Evolutionary conservation across 2,797 vertebrate species (phyloP).

Genomic region (Sebastes dallii): DNA sequence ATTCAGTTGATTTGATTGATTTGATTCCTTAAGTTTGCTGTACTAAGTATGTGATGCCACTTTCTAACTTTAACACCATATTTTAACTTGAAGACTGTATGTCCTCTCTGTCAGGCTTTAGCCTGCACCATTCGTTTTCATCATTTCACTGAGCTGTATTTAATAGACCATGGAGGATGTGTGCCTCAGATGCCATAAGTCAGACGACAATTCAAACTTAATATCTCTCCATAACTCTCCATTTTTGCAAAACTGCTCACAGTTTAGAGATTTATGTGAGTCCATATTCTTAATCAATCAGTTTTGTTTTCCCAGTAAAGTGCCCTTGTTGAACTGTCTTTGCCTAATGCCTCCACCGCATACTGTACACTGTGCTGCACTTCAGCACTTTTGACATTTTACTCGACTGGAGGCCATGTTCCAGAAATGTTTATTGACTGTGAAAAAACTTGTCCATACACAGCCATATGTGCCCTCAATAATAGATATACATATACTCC

Average conservation of each 20-base stretch:
- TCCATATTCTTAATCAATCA: conserved; percentile 42
- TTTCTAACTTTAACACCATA: conserved; percentile 22
- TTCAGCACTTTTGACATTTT: conserved; percentile 2
- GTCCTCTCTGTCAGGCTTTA: conserved; percentile 54
- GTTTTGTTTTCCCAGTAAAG: conserved; percentile 40
- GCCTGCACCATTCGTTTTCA: conserved; percentile 60
- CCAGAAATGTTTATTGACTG: conserved; percentile 27
- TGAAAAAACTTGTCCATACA: neutral
- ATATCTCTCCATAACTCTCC: conserved; percentile 52
- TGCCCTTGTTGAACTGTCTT: conserved; percentile 17
- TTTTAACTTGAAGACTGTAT: conserved; percentile 49
- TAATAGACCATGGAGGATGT: conserved; percentile 61
- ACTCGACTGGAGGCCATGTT: neutral
- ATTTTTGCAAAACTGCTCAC: conserved; percentile 29
- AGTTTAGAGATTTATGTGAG: conserved; percentile 31
- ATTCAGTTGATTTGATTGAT: conserved; percentile 44
- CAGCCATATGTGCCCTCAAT: neutral
- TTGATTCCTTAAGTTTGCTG: conserved; percentile 13
- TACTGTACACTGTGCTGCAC: neutral
- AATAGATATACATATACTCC: neutral
- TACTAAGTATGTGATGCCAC: conserved; percentile 31
- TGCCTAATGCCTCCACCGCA: conserved; percentile 15
- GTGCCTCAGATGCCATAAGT: conserved; percentile 57
- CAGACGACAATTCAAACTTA: conserved; percentile 52
- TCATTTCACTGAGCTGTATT: conserved; percentile 65